Percentiles rank a stretch among this genome's conserved stretches.
phyloP scores from a whole-genome alignment of 2,113 vertebrate species.

The Urocynchramus pylzowi region DNA sequence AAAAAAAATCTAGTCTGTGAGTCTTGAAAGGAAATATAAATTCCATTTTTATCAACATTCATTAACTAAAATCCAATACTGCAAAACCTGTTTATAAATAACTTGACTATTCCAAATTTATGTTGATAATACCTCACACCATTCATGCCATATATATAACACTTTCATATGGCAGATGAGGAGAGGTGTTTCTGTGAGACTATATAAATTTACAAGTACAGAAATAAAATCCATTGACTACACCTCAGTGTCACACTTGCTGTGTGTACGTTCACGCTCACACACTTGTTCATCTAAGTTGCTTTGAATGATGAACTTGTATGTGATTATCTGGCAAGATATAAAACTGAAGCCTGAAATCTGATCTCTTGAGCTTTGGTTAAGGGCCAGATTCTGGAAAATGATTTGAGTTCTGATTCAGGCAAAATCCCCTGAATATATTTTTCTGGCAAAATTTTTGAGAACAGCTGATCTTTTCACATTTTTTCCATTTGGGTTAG shows the following conservation, averaged over 20 bases:
- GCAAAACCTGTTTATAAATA: constrained; percentile 5
- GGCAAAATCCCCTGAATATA: constrained; percentile 26
- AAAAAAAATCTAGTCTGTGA: not conserved
- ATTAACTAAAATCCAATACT: constrained; percentile 1
- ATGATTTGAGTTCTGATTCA: not conserved
- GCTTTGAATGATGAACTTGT: not conserved
- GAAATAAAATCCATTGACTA: not conserved
- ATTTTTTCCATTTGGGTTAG: constrained; percentile 55
- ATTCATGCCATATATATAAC: not conserved
- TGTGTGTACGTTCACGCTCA: not conserved
- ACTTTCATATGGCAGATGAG: not conserved
- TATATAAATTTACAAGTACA: not conserved
- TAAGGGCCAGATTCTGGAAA: constrained; percentile 37
- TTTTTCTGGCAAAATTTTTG: constrained; percentile 39
- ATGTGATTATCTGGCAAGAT: not conserved
- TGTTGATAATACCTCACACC: not conserved
- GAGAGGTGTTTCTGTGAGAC: not conserved
- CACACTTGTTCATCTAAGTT: not conserved
- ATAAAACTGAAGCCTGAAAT: not conserved
- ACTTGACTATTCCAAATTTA: not conserved
- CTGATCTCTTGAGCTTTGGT: not conserved
- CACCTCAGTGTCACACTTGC: not conserved
- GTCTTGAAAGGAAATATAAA: not conserved
- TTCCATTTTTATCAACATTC: constrained; percentile 1
- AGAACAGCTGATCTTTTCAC: constrained; percentile 59